Evolutionary conservation across 2,113 vertebrate species (phyloP), one percentile per base, ranked within the genome.

Genomic region (Bettongia penicillata): DNA sequence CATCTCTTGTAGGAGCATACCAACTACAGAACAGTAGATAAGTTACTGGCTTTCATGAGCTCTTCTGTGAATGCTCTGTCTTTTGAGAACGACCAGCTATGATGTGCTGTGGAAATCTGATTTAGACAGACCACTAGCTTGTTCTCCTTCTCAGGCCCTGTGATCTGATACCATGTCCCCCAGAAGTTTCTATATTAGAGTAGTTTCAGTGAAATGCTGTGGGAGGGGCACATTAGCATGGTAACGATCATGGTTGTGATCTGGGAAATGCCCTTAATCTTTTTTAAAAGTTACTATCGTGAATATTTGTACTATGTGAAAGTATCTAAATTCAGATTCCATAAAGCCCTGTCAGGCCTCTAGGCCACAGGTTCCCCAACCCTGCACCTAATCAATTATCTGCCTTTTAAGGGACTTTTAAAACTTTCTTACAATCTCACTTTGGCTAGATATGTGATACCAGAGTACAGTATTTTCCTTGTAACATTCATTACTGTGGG

Each of bases 1-100:
- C 49, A 12, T 90, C 47, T 95, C 97, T 95, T 84, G 95, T 55
- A 93, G 77, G 90, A 93, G 23, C 53, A 91, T 0, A 93, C 7
- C 51, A 93, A 93, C 10, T 96, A 89, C 57, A 92, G 95, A 93
- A 91, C 49, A 93, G 89, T 92, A 93, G 94, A 61, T 91, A 55
- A 51, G 52, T 91, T 93, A 57, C 53, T 93, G 55, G 90, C 95
- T 95, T 57, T 31, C 22, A 89, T 94, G 91, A 94, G 89, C 51
- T 93, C 96, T 96, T 97, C 96, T 94, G 53, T 96, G 95, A 84
- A 94, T 97, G 48, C 26, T 14, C 61, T 96, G 55, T 96, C 43
- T 93, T 97, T 96, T 50, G 96, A 91, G 53, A 93, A 92, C 22
- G 84, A 94, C 10, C 57, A 37, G 49, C 61, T 97, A 0, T 95